phyloP scores from a whole-genome alignment of 1,140 invertebrate genomes.

The Leptinotarsa undecemlineata region DNA sequence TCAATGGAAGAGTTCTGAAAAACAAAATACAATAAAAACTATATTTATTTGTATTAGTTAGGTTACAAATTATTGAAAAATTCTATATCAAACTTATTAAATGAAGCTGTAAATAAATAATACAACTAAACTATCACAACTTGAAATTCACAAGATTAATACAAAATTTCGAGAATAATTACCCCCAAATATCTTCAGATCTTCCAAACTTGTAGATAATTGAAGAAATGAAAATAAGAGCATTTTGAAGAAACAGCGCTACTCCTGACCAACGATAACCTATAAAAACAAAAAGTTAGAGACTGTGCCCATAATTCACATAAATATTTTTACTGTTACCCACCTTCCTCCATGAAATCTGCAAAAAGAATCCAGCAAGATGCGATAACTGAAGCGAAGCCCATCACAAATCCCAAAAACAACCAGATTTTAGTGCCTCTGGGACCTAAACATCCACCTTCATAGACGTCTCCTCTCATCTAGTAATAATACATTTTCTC shows the following conservation, averaged over 20 bases:
- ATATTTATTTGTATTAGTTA: too few relatives aligned
- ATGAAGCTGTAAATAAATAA: not conserved
- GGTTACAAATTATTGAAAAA: too few relatives aligned
- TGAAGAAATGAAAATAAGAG: conserved; percentile 90
- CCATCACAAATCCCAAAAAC: conserved; percentile 93
- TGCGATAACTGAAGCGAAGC: conserved; percentile 93
- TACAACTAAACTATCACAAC: conserved; percentile 12
- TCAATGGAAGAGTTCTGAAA: too few relatives aligned
- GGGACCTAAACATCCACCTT: conserved; percentile 85
- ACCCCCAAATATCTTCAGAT: conserved; percentile 80
- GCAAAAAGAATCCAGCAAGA: conserved; percentile 95
- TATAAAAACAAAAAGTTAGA: conserved; percentile 29
- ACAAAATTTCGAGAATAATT: not conserved
- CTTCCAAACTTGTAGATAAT: conserved; percentile 93
- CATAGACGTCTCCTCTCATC: conserved; percentile 84
- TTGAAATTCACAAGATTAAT: not conserved
- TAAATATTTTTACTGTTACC: conserved; percentile 53
- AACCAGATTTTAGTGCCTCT: conserved; percentile 92
- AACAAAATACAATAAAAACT: too few relatives aligned
- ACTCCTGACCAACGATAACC: conserved; percentile 78
- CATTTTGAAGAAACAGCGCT: conserved; percentile 91
- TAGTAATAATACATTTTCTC: conserved; percentile 33
- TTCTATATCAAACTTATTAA: not conserved
- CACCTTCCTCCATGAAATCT: conserved; percentile 65
- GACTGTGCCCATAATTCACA: not conserved